A percentile compares a stretch with the other conserved stretches of the same genome.
phyloP scores from a whole-genome alignment of 2,113 vertebrate genomes.

The Pseudorectes ferrugineus region DNA sequence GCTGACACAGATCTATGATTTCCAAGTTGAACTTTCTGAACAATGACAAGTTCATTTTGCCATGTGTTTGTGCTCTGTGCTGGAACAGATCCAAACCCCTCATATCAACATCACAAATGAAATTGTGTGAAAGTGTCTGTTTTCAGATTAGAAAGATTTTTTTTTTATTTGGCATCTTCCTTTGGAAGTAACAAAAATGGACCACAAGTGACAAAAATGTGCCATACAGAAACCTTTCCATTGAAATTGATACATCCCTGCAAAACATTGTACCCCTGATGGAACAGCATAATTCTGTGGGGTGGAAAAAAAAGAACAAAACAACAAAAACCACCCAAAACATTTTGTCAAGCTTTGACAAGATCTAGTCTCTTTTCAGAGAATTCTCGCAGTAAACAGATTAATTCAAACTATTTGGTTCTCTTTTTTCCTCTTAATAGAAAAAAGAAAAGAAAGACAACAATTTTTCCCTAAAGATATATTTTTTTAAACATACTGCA shows the following conservation, averaged over 20 bases:
- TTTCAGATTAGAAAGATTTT: background rate
- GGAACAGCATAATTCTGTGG: background rate
- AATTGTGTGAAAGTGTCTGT: background rate
- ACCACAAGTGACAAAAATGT: background rate
- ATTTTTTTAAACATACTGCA: background rate
- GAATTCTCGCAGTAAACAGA: background rate
- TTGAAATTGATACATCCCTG: background rate
- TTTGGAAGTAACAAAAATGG: background rate
- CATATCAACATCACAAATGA: background rate
- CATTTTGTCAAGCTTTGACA: slow-evolving; percentile 11
- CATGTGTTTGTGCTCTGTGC: background rate
- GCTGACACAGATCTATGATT: background rate
- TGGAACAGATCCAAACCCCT: background rate
- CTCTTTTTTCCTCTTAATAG: background rate
- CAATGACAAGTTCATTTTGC: background rate
- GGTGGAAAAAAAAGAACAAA: background rate
- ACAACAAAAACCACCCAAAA: background rate
- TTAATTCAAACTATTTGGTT: background rate
- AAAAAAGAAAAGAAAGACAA: background rate
- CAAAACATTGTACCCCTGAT: background rate
- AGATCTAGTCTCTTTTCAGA: background rate
- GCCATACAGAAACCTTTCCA: background rate
- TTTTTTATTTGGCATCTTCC: background rate
- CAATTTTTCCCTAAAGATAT: background rate
- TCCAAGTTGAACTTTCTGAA: background rate